A percentile compares a stretch with the other conserved stretches of the same genome.
Conservation (phyloP, 2,888 invertebrate species). For the Lamellibrachia columna region DNA sequence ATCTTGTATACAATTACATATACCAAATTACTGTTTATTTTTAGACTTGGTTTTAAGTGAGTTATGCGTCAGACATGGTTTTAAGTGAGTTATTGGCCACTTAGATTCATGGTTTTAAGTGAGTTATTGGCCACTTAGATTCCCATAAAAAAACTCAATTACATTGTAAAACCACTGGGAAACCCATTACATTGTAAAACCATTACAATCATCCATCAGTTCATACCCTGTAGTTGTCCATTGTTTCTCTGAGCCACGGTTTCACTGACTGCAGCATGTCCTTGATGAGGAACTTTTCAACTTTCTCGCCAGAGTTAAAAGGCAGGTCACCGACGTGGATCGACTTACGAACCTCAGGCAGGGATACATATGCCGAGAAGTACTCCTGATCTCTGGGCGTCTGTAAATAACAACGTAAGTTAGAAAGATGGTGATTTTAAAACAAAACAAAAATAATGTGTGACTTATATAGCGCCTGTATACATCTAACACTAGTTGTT, state of each 20-base stretch:
- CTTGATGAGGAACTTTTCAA: conserved; percentile 76
- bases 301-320: conserved; percentile 71
- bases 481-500: neutral
- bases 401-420: conserved; percentile 39
- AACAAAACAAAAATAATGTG: neutral
- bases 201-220: neutral
- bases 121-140: too few species aligned
- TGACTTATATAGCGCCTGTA: neutral
- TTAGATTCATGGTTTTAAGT: too few species aligned
- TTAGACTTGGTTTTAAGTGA: too few species aligned
- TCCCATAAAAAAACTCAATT: too few species aligned
- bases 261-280: conserved; percentile 83
- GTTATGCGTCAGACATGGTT: too few species aligned
- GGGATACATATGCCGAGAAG: conserved; percentile 57
- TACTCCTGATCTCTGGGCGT: conserved; percentile 51
- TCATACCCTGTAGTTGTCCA: conserved; percentile 54
- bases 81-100: too few species aligned
- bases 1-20: too few species aligned
- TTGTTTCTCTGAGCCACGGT: conserved; percentile 59
- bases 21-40: too few species aligned
- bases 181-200: neutral
- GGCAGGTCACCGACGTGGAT: conserved; percentile 86
- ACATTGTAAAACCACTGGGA: too few species aligned
- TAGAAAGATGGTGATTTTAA: neutral
- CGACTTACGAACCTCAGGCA: conserved; percentile 72